Base-by-base conservation (phyloP, 2,113 vertebrate species). In the Sorex fumeus region DNA sequence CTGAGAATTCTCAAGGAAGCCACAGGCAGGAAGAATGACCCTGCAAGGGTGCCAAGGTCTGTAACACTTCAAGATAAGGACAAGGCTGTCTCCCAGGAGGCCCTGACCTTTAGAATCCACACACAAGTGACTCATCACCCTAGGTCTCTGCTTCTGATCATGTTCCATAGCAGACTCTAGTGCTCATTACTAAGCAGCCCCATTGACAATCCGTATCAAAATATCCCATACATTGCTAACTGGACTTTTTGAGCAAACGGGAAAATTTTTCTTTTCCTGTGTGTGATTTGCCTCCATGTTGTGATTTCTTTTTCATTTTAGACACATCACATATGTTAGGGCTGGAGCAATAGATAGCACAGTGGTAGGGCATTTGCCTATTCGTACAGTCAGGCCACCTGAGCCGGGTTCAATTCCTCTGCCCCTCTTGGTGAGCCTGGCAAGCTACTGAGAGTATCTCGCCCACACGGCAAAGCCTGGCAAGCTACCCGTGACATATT, bases 81-180 rank as follows among this genome's bases (percentile, higher is more conserved):
- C 40, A 34, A 40, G 57, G 66, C 50, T 66, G 71, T 69, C 91
- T 95, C 74, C 90, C 69, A 91, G 87, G 69, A 93, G 88, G 80
- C 0, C 45, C 47, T 45, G 69, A 47, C 70, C 81, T 95, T 89
- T 77, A 43, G 57, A 80, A 75, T 84, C 69, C 79, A 91, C 13
- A 80, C 12, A 71, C 76, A 79, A 67, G 74, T 87, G 60, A 83
- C 62, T 92, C 83, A 74, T 77, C 69, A 84, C 70, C 47, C 77
- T 60, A 43, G 47, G 72, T 78, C n/a, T 36, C 45, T 94, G 34
- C 47, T 88, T 77, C 67, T 62, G 62, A 81, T 23, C 16, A 34
- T 57, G 8, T 3, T 30, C 28, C 15, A 78, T 87, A 71, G 66
- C 10, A 66, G 70, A 76, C 8, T 9, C 64, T 25, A 34, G 7